phyloP scores from a whole-genome alignment of 2,113 vertebrate genomes.

The Xiphias gladius region DNA sequence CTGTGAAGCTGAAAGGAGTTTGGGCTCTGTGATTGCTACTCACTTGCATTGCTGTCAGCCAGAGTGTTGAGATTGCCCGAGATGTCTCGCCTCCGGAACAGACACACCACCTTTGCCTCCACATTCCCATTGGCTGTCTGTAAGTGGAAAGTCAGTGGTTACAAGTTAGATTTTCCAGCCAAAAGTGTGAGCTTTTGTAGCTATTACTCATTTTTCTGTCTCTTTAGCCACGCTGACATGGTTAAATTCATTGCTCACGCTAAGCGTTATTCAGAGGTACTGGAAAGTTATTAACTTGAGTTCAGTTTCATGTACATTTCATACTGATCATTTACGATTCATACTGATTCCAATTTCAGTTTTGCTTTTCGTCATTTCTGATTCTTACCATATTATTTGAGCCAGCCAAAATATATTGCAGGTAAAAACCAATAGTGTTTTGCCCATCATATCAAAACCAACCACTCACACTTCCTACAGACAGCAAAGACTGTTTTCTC shows the following conservation, averaged over 20 bases:
- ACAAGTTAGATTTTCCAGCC: no score
- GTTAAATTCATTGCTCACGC: no score
- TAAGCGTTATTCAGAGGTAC: no score
- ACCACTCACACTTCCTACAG: not conserved
- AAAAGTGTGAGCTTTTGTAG: no score
- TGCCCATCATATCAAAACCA: not conserved
- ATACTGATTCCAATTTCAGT: no score
- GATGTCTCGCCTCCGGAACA: conserved; percentile 93
- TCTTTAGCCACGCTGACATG: no score
- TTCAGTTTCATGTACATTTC: no score
- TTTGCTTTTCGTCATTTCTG: not conserved
- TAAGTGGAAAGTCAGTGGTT: conserved; percentile 10
- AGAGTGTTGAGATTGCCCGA: conserved; percentile 94
- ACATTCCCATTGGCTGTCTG: conserved; percentile 96
- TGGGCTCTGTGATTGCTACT: conserved; percentile 70
- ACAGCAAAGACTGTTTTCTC: no score
- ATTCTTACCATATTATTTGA: no score
- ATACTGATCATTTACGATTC: no score
- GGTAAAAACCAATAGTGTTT: not conserved
- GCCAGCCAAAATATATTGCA: not conserved
- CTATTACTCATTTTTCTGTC: no score
- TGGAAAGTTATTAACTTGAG: no score
- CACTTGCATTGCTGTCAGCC: conserved; percentile 94
- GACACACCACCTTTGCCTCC: conserved; percentile 94
- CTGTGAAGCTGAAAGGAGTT: not conserved